Evolutionary conservation across 2,888 invertebrate genomes (phyloP), one percentile per base, ranked within the genome.

Genomic region (Ditula angustiorana): DNA sequence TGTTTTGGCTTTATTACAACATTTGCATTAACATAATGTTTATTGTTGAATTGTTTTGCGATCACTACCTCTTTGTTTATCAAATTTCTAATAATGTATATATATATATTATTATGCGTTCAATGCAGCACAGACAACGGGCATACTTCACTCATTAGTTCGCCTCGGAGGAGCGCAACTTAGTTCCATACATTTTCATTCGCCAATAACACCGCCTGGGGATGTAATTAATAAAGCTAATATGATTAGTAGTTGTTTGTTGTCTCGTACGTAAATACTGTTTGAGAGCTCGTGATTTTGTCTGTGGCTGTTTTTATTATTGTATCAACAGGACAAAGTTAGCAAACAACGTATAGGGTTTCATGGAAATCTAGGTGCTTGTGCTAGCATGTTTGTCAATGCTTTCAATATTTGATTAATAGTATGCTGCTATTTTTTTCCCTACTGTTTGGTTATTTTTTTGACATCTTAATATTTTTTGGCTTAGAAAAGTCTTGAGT

Each of bases 191-290:
- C 83, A 90, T 90, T 90, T 85, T 88, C 90, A 91, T 89, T 88
- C 87, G 85, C 85, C 85, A 87, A 80, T 79, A 81, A 80, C 81
- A 80, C 77, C 84, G 82, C 82, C 78, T 68, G 75, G 83, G 87
- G 87, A 85, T 74, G 79, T 88, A 81, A 90, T 90, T 91, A 90
- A 88, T 90, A 88, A 81, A 75, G 81, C 85, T 90, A 90, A 92
- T 90, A 90, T 90, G 86, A 90, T 92, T 90, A 90, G 88, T 88
- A 79, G 87, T 83, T 85, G 85, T 82, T 87, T 83, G 73, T 73
- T 74, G 76, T 73, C 71, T 75, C 72, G 71, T 62, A 53, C 72
- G 71, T 74, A 70, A 69, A 64, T 58, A 68, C 46, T 61, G 57
- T 60, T 46, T 52, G 66, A 66, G 53, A 16, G 67, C 44, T 35